These are phyloP conservation scores for Zaprionus bogoriensis DNA, from an alignment of 2,888 invertebrate genomes.

Conservation along the genomic window DNA sequence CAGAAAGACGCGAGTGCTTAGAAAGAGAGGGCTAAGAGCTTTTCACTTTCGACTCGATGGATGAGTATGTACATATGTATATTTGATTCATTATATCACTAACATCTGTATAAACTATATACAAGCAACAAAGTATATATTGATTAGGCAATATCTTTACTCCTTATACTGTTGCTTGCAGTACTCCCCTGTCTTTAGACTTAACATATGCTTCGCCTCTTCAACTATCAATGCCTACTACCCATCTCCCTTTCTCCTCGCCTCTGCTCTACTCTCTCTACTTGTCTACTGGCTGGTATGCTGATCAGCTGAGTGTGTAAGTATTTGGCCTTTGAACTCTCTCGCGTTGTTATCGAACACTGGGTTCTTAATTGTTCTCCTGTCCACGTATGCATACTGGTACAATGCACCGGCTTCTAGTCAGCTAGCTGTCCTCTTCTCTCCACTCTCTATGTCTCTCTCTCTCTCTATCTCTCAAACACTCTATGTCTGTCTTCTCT, in stretches of 20 bases:
- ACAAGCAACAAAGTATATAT: slow-evolving; percentile 10
- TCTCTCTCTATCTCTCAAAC: slow-evolving; percentile 10
- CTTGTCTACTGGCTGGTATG: too few species aligned
- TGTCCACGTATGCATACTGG: background rate
- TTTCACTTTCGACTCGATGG: slow-evolving; percentile 15
- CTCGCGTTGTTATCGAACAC: slow-evolving; percentile 21
- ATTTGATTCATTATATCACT: slow-evolving; percentile 29
- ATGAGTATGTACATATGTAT: slow-evolving; percentile 43
- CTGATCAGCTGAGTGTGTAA: background rate
- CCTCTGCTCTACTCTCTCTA: background rate
- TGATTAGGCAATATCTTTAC: background rate
- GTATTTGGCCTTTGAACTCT: background rate
- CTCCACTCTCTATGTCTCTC: slow-evolving; percentile 58
- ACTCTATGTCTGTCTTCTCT: slow-evolving; percentile 15
- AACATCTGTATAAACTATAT: slow-evolving; percentile 26
- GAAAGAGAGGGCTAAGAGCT: slow-evolving; percentile 1
- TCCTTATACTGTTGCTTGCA: background rate
- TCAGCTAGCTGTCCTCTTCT: slow-evolving; percentile 22
- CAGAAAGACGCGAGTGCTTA: background rate
- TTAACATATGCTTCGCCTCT: background rate
- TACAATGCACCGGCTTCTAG: slow-evolving; percentile 16
- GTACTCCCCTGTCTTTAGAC: background rate
- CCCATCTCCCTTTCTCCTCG: background rate
- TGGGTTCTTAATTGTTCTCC: slow-evolving; percentile 5
- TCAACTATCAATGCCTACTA: background rate